A percentile compares a stretch with the other conserved stretches of the same genome.
Conservation (phyloP, 1,140 invertebrate genomes). For the Hyposmocoma kahamanoa region DNA sequence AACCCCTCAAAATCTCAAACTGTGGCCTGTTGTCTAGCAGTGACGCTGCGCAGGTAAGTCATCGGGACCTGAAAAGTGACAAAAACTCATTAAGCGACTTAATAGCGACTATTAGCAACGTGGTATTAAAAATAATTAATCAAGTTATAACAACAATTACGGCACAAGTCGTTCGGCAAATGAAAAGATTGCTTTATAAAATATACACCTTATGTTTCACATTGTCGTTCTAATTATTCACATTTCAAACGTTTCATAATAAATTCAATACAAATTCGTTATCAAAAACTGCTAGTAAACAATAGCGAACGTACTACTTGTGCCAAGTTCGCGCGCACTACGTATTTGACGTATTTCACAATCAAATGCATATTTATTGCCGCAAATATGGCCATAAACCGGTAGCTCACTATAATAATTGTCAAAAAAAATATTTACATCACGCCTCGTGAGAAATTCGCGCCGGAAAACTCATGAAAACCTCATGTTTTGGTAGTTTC, state of each 20-base stretch:
- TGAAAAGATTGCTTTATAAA: too few species aligned
- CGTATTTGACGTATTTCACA: slow-evolving; percentile 24
- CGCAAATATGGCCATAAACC: too few species aligned
- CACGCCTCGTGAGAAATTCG: slow-evolving; percentile 44
- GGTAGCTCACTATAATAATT: too few species aligned
- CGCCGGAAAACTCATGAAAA: slow-evolving; percentile 71
- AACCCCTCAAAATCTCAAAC: too few species aligned
- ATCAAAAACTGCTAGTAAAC: slow-evolving; percentile 62
- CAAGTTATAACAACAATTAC: neutral
- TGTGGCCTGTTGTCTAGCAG: too few species aligned
- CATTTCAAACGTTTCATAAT: too few species aligned
- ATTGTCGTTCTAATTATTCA: too few species aligned
- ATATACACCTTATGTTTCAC: too few species aligned
- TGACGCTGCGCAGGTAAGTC: too few species aligned
- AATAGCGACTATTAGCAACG: slow-evolving; percentile 21
- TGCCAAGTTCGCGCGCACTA: slow-evolving; percentile 51
- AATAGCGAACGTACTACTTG: slow-evolving; percentile 42
- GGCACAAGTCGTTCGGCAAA: too few species aligned
- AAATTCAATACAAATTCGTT: slow-evolving; percentile 39
- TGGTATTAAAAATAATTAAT: slow-evolving; percentile 20
- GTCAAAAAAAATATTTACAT: slow-evolving; percentile 26
- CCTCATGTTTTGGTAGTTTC: slow-evolving; percentile 61
- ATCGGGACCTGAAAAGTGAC: slow-evolving; percentile 46
- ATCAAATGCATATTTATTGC: too few species aligned
- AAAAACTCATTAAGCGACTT: slow-evolving; percentile 16